These are phyloP conservation scores for Heliconius cydno DNA, from an alignment of 2,888 invertebrate genomes.

Conservation along the genomic window DNA sequence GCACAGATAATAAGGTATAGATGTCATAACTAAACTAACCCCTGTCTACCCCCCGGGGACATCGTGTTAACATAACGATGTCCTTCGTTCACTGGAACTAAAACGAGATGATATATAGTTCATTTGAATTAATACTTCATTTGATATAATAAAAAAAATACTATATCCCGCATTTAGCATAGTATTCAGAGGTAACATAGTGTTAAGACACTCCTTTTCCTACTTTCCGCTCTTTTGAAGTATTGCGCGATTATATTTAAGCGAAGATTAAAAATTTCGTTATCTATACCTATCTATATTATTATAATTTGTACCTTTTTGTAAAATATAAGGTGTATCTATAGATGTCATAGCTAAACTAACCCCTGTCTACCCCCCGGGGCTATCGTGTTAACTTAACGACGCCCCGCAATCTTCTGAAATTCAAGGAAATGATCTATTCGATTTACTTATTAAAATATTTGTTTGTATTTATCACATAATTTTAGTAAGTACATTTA, in stretches of 20 bases:
- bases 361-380: slow-evolving; percentile 28
- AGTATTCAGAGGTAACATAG: neutral
- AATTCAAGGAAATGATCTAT: neutral
- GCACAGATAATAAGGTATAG: neutral
- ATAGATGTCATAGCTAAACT: slow-evolving; percentile 16
- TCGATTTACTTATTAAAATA: neutral
- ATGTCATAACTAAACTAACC: slow-evolving; percentile 24
- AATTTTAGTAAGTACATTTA: no score
- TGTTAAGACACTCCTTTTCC: neutral
- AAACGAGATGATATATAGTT: neutral
- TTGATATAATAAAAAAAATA: neutral
- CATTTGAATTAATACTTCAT: neutral
- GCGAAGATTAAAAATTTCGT: neutral
- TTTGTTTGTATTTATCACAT: neutral
- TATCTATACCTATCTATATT: neutral
- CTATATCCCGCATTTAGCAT: neutral
- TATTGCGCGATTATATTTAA: no score
- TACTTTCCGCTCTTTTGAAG: no score
- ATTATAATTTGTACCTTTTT: neutral
- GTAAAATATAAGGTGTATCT: neutral
- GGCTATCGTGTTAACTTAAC: slow-evolving; percentile 22
- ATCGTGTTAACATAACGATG: slow-evolving; percentile 18
- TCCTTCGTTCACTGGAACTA: neutral
- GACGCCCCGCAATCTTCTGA: slow-evolving; percentile 14
- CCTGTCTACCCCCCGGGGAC: slow-evolving; percentile 20